Evolutionary conservation across 1,140 invertebrate species (phyloP), one percentile per base, ranked within the genome.

Genomic region (Octopus sinensis): DNA sequence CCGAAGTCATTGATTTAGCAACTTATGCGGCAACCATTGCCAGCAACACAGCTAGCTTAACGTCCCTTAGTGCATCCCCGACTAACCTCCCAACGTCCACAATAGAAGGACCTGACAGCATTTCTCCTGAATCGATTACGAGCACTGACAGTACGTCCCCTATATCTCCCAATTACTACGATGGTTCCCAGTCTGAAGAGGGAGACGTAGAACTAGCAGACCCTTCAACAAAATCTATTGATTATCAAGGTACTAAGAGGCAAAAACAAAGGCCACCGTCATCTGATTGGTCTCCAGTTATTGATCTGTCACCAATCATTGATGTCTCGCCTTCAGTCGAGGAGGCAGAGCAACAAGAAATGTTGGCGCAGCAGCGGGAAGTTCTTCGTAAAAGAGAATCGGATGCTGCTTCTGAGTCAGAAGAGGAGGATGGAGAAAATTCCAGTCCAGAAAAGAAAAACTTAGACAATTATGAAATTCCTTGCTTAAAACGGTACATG

Each of bases 281-380:
- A 78, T 91, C 87, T 12, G 91, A 88, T 83, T 92, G 91, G 91
- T 92, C 91, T 4, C 91, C 91, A n/a, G 89, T 91, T 4, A 91
- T 91, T 68, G 91, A 92, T 78, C 86, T 92, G 7, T 92, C 91
- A 6, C 92, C 92, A 3, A 92, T 92, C 62, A 78, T 92, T 77
- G 92, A 92, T 85, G 91, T 92, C 4, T 92, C 92, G 3, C 91
- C 92, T 0, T 92, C 91, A 1, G 81, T 92, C 13, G 92, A 92
- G 84, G 88, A 90, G 76, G 91, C 91, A 6, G 92, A 92, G 81
- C 91, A 92, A 80, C 90, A 89, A 79, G 89, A 91, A 80, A 91
- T 92, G 91, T 83, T 89, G 43, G 87, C 86, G 5, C 87, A 89
- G 75, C 90, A 90, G 81, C 83, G 86, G 78, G 86, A 87, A 68